Conservation (phyloP, 2,113 vertebrate genomes). For the Eleginops maclovinus region DNA sequence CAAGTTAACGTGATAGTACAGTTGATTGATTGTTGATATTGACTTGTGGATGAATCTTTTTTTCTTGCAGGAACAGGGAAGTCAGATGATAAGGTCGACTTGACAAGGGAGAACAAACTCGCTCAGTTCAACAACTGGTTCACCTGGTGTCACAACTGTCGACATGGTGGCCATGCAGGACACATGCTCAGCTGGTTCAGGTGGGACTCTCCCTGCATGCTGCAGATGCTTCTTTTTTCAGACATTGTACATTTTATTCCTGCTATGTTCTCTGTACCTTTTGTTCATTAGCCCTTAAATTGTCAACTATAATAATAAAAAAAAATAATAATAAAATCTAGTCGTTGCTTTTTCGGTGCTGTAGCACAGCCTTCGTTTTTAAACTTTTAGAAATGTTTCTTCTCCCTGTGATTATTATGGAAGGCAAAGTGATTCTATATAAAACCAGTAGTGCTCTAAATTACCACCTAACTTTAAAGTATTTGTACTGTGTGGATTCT, state of each 20-base stretch:
- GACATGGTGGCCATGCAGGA: conserved; percentile 96
- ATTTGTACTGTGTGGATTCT: not conserved
- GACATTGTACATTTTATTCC: not conserved
- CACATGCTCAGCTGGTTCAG: conserved; percentile 99
- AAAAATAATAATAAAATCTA: not conserved
- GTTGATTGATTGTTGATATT: conserved; percentile 22
- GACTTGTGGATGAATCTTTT: not conserved
- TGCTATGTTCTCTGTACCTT: not conserved
- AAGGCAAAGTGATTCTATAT: conserved; percentile 1
- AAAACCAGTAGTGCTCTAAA: not conserved
- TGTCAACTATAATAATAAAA: too few relatives aligned
- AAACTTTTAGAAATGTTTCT: too few relatives aligned
- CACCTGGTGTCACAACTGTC: conserved; percentile 99
- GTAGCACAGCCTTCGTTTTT: too few relatives aligned
- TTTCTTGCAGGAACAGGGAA: conserved; percentile 88
- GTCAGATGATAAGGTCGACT: conserved; percentile 95
- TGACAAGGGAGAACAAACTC: conserved; percentile 97
- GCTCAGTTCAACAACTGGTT: conserved; percentile 99
- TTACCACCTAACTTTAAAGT: not conserved
- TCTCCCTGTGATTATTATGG: not conserved
- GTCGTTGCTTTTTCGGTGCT: too few relatives aligned
- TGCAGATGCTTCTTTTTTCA: too few relatives aligned
- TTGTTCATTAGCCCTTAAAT: not conserved
- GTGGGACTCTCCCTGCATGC: conserved; percentile 73
- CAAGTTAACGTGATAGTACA: not conserved